phyloP scores from a whole-genome alignment of 1,140 invertebrate genomes.

The Melitaea cinxia region DNA sequence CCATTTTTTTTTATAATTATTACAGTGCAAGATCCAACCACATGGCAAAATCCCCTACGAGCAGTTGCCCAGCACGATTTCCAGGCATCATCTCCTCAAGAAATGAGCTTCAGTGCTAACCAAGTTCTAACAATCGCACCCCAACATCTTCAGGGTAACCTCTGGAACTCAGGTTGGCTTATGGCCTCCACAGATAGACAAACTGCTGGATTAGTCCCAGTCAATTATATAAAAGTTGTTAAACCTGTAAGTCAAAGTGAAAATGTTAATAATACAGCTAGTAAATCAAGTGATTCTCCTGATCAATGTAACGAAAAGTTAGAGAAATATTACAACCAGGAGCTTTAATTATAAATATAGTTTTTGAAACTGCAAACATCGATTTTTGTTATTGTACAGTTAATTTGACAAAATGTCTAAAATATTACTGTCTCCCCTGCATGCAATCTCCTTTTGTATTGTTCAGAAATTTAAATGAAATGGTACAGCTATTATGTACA shows the following conservation, averaged over 20 bases:
- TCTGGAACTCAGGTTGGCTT: constrained; percentile 88
- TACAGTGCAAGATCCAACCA: constrained; percentile 83
- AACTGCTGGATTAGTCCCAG: constrained; percentile 89
- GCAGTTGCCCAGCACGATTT: constrained; percentile 91
- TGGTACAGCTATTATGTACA: no score
- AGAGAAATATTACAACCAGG: constrained; percentile 47
- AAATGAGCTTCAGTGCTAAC: constrained; percentile 89
- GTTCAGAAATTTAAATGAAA: no score
- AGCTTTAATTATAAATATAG: constrained; percentile 37
- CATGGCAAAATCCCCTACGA: constrained; percentile 88
- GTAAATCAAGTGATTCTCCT: constrained; percentile 10
- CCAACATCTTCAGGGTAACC: constrained; percentile 87
- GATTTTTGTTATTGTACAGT: background rate
- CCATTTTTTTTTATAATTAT: constrained; percentile 39
- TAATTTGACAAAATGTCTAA: background rate
- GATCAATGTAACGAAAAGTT: constrained; percentile 29
- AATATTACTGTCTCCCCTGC: no score
- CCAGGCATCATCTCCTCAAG: constrained; percentile 85
- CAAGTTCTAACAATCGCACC: constrained; percentile 92
- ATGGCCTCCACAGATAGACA: constrained; percentile 87
- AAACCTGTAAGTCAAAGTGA: constrained; percentile 47
- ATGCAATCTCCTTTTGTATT: no score
- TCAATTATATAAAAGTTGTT: constrained; percentile 88
- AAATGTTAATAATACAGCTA: constrained; percentile 9
- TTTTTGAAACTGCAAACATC: constrained; percentile 20